Evolutionary conservation across 2,797 vertebrate genomes (phyloP).

Genomic region (Falco berigora): DNA sequence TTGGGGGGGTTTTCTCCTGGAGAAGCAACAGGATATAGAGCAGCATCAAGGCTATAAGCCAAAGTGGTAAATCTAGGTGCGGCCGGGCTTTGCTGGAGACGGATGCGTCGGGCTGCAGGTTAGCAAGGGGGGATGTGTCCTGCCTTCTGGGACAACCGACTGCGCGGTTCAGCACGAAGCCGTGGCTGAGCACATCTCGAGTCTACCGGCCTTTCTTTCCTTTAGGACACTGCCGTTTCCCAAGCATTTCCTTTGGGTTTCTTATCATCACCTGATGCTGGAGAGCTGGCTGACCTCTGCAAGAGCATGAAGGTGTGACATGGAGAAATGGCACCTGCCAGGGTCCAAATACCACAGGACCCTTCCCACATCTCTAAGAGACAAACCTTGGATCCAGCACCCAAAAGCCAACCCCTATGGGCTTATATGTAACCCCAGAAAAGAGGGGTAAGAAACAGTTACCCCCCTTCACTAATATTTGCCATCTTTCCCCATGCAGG

Average conservation of each 20-base stretch:
- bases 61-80: not conserved
- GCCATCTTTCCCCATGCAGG: not conserved
- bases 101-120: accelerated
- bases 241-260: not conserved
- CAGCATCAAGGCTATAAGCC: not conserved
- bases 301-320: too few relatives aligned
- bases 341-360: not conserved
- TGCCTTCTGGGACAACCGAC: not conserved
- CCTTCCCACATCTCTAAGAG: not conserved
- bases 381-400: not conserved
- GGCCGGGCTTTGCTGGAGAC: not conserved
- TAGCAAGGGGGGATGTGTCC: accelerated
- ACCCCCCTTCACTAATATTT: not conserved
- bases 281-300: not conserved
- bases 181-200: accelerated
- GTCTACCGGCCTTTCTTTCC: too few relatives aligned
- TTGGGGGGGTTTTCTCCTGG: not conserved
- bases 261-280: too few relatives aligned
- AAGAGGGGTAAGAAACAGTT: not conserved
- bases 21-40: not conserved
- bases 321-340: accelerated
- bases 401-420: not conserved
- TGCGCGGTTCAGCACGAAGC: accelerated
- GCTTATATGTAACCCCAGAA: not conserved
- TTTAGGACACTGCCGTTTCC: not conserved